A percentile compares a stretch with the other conserved stretches of the same genome.
phyloP scores from a whole-genome alignment of 2,888 invertebrate species.

The Oxystoma pomonae region DNA sequence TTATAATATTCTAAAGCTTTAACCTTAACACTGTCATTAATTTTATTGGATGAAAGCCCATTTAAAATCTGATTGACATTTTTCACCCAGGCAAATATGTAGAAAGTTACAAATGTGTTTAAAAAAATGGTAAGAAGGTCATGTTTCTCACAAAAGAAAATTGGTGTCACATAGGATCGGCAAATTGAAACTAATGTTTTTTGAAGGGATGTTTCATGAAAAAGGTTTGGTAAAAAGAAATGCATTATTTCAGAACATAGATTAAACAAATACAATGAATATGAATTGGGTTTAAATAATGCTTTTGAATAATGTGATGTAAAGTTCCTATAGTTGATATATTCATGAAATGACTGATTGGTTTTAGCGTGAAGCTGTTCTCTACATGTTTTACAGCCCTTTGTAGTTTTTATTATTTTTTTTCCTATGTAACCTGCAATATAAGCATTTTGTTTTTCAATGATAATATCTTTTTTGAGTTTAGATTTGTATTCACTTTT shows the following conservation, averaged over 20 bases:
- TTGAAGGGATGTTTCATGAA: not conserved
- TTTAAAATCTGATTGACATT: not conserved
- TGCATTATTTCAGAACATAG: not conserved
- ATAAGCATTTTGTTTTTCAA: too few species aligned
- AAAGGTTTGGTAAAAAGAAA: not conserved
- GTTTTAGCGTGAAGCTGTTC: not conserved
- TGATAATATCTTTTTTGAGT: too few species aligned
- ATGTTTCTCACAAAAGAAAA: not conserved
- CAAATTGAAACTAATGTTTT: not conserved
- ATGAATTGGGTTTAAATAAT: not conserved
- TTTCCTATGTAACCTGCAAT: not conserved
- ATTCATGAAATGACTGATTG: not conserved
- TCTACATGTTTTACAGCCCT: not conserved
- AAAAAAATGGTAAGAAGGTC: not conserved
- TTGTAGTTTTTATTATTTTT: not conserved
- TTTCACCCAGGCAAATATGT: not conserved
- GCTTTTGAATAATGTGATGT: not conserved
- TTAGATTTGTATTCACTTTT: too few species aligned
- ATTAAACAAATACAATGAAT: not conserved
- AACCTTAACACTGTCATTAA: not conserved
- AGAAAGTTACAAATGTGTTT: not conserved
- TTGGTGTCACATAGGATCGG: not conserved
- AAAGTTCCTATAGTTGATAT: not conserved
- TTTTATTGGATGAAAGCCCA: not conserved
- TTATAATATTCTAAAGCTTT: not conserved